These are phyloP conservation scores for Atta cephalotes DNA, from an alignment of 1,140 invertebrate species.

Conservation along the genomic window DNA sequence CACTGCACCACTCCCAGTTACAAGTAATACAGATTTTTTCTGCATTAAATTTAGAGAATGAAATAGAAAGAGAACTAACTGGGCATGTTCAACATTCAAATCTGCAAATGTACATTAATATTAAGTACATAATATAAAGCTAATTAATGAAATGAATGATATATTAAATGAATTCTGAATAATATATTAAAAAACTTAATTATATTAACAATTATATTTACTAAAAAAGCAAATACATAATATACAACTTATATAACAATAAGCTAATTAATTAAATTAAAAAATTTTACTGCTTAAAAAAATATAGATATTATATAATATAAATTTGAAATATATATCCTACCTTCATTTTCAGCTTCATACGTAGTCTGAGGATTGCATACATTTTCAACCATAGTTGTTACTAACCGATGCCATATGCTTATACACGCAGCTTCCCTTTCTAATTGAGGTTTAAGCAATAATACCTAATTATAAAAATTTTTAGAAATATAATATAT, in stretches of 20 bases:
- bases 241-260: not conserved
- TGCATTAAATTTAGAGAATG: constrained; percentile 98
- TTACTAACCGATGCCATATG: constrained; percentile 96
- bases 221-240: not conserved
- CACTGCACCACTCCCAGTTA: constrained; percentile 90
- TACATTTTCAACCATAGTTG: constrained; percentile 94
- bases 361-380: constrained; percentile 86
- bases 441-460: constrained; percentile 93
- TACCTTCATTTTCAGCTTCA: constrained; percentile 90
- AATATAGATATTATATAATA: not conserved
- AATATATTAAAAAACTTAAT: not conserved
- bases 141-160: constrained; percentile 19
- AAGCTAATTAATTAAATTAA: not conserved
- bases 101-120: constrained; percentile 87
- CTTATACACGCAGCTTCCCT: constrained; percentile 95
- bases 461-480: constrained; percentile 87
- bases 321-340: not conserved
- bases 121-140: not conserved
- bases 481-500: constrained; percentile 1
- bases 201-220: constrained; percentile 8
- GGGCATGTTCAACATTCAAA: constrained; percentile 98
- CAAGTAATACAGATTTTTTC: constrained; percentile 96
- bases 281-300: not conserved
- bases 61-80: constrained; percentile 96
- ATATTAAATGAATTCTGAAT: not conserved